Evolutionary conservation across 2,888 invertebrate species (phyloP).

Genomic region (Plagodis dolabraria): DNA sequence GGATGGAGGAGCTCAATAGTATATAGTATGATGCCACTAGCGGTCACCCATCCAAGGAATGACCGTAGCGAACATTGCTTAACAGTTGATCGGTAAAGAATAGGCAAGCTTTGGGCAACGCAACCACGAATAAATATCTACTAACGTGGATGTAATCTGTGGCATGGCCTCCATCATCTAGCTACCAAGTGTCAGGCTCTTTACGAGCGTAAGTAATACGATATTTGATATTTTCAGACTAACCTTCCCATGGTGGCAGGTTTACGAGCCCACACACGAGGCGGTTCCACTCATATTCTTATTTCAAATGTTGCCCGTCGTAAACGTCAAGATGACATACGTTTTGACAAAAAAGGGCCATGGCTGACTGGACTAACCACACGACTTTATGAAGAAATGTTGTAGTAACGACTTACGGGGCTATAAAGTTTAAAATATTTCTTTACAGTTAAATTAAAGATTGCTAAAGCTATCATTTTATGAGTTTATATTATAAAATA

Average conservation of each 20-base stretch:
- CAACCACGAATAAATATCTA: neutral
- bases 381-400: neutral
- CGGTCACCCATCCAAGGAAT: too few relatives aligned
- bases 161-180: slow-evolving; percentile 16
- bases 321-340: slow-evolving; percentile 72
- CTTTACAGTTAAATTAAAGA: too few relatives aligned
- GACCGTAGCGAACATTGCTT: too few relatives aligned
- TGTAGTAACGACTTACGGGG: neutral
- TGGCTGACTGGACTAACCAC: slow-evolving; percentile 9
- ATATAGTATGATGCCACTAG: too few relatives aligned
- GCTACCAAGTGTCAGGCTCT: slow-evolving; percentile 17
- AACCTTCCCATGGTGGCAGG: slow-evolving; percentile 39
- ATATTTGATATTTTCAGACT: slow-evolving; percentile 36
- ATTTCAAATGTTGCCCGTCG: slow-evolving; percentile 67
- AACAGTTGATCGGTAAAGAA: too few relatives aligned
- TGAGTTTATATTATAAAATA: too few relatives aligned
- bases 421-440: neutral
- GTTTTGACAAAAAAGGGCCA: slow-evolving; percentile 33
- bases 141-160: neutral
- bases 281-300: slow-evolving; percentile 59
- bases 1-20: too few relatives aligned
- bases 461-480: too few relatives aligned
- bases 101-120: too few relatives aligned
- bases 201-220: slow-evolving; percentile 31
- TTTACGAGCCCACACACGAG: slow-evolving; percentile 72